Evolutionary conservation across 1,140 invertebrate genomes (phyloP), one percentile per base, ranked within the genome.

Genomic region (Heliconius hewitsoni): DNA sequence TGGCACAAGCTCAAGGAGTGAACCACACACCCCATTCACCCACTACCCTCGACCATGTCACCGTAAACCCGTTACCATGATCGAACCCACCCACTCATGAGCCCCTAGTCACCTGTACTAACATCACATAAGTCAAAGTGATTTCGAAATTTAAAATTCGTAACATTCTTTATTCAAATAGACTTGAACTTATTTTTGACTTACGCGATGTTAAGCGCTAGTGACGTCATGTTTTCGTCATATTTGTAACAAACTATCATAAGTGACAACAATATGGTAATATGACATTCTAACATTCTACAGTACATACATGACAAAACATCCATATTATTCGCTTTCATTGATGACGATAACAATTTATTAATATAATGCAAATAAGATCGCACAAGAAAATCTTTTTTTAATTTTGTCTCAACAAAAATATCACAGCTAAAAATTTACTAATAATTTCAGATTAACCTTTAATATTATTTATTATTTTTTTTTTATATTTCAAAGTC

Each of bases 1-100:
- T 99, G 99, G 98, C 98, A 99, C 96, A 99, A 99, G 95, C 96
- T 99, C 81, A 96, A 97, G 90, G 98, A 99, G 95, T 99, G 97
- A 95, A 84, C 74, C 74, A 23, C 6, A 23, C 18, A 34, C 23
- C 74, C 37, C 18, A 18, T 9, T 8, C 42, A 46, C 42, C 11
- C 34, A 5, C 39, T 4, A 18, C 34, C 39, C n/a, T 2, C 9
- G 19, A 23, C 55, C 55, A 18, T 23, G 55, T 18, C 8, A 8
- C n/a, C 19, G 6, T 57, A 1, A 57, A 19, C 8, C 55, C 55
- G 18, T 52, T 1, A 52, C 19, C 18, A 18, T 50, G 50, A 16
- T 18, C 16, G 5, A 18, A 52, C 50, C 46, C 42, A 46, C 16
- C 55, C 55, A 3, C 55, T 23, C 3, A 23, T 57, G n/a, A 57